phyloP scores from a whole-genome alignment of 1,140 invertebrate species.

The Lepidostoma basale region DNA sequence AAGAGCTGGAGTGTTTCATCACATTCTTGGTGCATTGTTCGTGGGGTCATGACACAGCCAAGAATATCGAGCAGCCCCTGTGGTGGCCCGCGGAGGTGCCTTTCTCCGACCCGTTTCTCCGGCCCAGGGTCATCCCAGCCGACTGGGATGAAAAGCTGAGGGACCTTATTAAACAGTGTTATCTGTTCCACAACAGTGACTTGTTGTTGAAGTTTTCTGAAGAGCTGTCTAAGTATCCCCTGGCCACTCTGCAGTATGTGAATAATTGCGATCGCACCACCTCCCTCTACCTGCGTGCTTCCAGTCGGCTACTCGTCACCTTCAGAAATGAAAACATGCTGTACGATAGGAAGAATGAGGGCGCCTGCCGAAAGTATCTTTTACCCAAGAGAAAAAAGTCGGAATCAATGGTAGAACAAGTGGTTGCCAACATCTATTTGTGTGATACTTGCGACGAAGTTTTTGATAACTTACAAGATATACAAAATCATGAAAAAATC shows the following conservation, averaged over 20 bases:
- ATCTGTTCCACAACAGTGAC: slow-evolving; percentile 73
- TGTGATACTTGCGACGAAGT: slow-evolving; percentile 75
- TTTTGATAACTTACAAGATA: slow-evolving; percentile 55
- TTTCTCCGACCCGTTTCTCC: slow-evolving; percentile 67
- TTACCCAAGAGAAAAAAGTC: slow-evolving; percentile 25
- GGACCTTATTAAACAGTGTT: slow-evolving; percentile 71
- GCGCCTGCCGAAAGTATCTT: slow-evolving; percentile 30
- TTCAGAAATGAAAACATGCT: slow-evolving; percentile 78
- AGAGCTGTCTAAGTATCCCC: slow-evolving; percentile 69
- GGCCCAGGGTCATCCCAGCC: slow-evolving; percentile 58
- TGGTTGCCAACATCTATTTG: slow-evolving; percentile 70
- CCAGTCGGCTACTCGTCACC: slow-evolving; percentile 70
- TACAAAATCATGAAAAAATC: slow-evolving; percentile 56
- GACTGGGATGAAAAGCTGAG: slow-evolving; percentile 68
- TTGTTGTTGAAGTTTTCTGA: slow-evolving; percentile 74
- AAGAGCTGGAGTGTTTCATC: slow-evolving; percentile 71
- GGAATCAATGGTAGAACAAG: slow-evolving; percentile 59
- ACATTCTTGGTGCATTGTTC: slow-evolving; percentile 78
- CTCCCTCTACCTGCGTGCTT: slow-evolving; percentile 69
- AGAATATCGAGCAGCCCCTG: slow-evolving; percentile 64
- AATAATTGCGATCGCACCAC: slow-evolving; percentile 77
- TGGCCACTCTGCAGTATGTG: slow-evolving; percentile 68
- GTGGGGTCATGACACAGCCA: slow-evolving; percentile 66
- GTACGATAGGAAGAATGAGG: slow-evolving; percentile 49
- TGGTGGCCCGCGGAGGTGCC: slow-evolving; percentile 73